Conservation (phyloP, 2,113 vertebrate species). For the Gobiocypris rarus region DNA sequence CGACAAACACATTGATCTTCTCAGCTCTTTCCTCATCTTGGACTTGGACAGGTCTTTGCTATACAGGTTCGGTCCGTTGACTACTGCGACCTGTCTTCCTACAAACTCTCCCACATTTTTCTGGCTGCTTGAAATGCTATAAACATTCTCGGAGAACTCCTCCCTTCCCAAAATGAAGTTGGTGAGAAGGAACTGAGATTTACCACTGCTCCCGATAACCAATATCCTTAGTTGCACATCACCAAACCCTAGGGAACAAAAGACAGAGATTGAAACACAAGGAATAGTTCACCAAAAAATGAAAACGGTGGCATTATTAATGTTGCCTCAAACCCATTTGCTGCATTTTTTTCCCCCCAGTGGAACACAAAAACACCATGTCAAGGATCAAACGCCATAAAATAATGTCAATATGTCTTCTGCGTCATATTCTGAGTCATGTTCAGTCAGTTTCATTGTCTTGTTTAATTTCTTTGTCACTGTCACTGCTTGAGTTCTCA, state of each 20-base stretch:
- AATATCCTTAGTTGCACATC: conserved; percentile 69
- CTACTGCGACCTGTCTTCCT: conserved; percentile 67
- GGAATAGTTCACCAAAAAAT: not conserved
- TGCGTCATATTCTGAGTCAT: not conserved
- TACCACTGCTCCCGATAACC: conserved; percentile 72
- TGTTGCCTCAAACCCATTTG: too few species aligned
- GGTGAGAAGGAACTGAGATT: conserved; percentile 70
- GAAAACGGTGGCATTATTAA: not conserved
- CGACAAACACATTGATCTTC: conserved; percentile 65
- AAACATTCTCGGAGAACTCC: conserved; percentile 65
- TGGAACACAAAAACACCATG: not conserved
- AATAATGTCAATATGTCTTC: not conserved
- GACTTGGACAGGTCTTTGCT: conserved; percentile 64
- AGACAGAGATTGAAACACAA: not conserved
- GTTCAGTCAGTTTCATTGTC: too few species aligned
- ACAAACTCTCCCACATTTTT: conserved; percentile 67
- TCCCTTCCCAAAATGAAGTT: conserved; percentile 72
- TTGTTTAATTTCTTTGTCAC: too few species aligned
- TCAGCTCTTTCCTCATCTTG: conserved; percentile 71
- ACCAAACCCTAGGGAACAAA: conserved; percentile 56
- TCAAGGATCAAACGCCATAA: not conserved
- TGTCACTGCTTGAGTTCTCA: too few species aligned
- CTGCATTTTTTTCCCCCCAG: not conserved
- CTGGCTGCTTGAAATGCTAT: conserved; percentile 64
- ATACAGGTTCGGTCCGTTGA: conserved; percentile 77